A percentile compares a stretch with the other conserved stretches of the same genome.
Conservation (phyloP, 2,797 vertebrate species). For the Miichthys miiuy region DNA sequence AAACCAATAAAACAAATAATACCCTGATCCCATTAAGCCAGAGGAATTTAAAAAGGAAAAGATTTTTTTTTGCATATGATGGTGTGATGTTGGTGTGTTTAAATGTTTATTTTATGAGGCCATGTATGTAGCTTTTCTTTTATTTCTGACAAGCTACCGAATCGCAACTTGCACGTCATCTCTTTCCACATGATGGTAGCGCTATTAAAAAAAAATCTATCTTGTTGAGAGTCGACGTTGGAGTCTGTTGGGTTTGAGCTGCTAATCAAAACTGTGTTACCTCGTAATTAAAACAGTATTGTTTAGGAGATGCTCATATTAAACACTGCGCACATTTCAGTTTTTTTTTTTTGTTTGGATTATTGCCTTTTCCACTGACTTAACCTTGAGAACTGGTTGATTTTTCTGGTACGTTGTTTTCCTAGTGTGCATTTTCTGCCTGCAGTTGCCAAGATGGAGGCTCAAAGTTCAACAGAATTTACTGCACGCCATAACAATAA, state of each 20-base stretch:
- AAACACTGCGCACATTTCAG: no score
- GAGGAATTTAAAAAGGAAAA: background rate
- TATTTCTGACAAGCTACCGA: constrained; percentile 3
- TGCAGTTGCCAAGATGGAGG: constrained; percentile 66
- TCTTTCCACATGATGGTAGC: constrained; percentile 1
- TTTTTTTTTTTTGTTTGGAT: no score
- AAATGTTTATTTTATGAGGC: background rate
- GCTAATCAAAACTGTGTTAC: background rate
- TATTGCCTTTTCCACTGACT: constrained; percentile 4
- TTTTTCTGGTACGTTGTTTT: constrained; percentile 35
- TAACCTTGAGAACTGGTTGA: background rate
- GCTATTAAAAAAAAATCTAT: background rate
- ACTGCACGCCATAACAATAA: constrained; percentile 78
- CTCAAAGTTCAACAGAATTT: constrained; percentile 84
- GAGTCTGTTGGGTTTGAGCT: background rate
- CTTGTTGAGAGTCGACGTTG: background rate
- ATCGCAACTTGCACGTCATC: background rate
- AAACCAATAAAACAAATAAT: background rate
- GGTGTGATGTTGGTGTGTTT: background rate
- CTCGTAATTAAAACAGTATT: background rate
- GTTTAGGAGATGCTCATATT: background rate
- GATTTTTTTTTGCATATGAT: background rate
- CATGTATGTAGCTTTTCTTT: background rate
- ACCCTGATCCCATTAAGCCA: background rate
- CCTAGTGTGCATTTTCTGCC: constrained; percentile 46